A percentile compares a stretch with the other conserved stretches of the same genome.
These are phyloP conservation scores for Penaeus indicus DNA, from an alignment of 1,140 invertebrate species.

Conservation along the genomic window DNA sequence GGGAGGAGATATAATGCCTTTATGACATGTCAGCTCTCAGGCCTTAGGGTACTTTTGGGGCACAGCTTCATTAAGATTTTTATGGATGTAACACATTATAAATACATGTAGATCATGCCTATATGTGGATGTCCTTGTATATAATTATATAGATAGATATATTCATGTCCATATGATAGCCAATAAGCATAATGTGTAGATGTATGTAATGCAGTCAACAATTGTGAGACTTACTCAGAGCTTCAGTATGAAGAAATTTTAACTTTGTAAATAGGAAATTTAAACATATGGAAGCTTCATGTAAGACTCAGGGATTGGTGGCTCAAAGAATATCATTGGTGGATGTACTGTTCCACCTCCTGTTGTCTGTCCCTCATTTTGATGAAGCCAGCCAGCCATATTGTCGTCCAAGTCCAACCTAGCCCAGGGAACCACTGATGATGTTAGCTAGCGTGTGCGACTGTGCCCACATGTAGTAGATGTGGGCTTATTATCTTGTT, in stretches of 20 bases:
- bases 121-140: conserved; percentile 56
- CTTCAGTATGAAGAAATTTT: conserved; percentile 52
- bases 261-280: conserved; percentile 49
- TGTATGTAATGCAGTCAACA: conserved; percentile 51
- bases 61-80: conserved; percentile 58
- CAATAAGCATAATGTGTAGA: conserved; percentile 34
- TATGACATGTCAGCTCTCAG: too few relatives aligned
- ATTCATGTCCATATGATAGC: conserved; percentile 61
- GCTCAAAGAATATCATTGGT: conserved; percentile 35
- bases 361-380: conserved; percentile 43
- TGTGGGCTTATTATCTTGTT: background rate
- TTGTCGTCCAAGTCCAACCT: conserved; percentile 44
- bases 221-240: conserved; percentile 51
- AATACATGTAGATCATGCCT: conserved; percentile 59
- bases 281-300: conserved; percentile 47
- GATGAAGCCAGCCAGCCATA: conserved; percentile 45
- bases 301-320: conserved; percentile 51
- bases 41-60: conserved; percentile 37
- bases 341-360: conserved; percentile 16
- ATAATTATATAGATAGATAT: conserved; percentile 60
- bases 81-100: conserved; percentile 58
- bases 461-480: conserved; percentile 26
- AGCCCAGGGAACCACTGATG: conserved; percentile 50
- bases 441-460: conserved; percentile 29
- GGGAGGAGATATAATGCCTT: too few relatives aligned